Conservation (phyloP, 2,113 vertebrate species). For the Cyanoderma ruficeps region DNA sequence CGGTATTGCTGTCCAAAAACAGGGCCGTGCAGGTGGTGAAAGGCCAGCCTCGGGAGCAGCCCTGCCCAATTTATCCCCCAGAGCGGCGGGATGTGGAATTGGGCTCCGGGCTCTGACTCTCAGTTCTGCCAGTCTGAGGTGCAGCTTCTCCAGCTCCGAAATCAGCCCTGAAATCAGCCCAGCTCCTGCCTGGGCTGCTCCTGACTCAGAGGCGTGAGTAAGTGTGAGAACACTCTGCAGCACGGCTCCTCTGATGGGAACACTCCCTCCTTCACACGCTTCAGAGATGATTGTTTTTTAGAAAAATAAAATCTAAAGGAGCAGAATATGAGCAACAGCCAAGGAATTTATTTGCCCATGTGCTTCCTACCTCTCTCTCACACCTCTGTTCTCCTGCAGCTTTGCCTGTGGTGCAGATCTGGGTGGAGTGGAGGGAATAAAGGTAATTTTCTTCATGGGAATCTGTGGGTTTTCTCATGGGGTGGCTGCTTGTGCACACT, state of each 20-base stretch:
- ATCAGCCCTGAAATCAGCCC: neutral
- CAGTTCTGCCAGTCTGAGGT: neutral
- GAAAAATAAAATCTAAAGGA: neutral
- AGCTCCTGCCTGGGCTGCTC: neutral
- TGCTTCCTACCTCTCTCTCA: neutral
- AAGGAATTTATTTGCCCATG: neutral
- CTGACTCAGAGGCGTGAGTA: constrained; percentile 12
- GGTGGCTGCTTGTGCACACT: neutral
- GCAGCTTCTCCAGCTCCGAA: neutral
- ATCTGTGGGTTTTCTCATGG: neutral
- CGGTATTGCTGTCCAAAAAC: neutral
- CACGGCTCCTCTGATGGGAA: neutral
- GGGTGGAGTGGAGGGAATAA: neutral
- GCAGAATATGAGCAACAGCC: neutral
- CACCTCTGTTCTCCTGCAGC: neutral
- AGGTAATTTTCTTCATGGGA: neutral
- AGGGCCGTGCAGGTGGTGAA: too few species aligned
- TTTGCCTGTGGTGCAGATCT: neutral
- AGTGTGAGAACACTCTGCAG: neutral
- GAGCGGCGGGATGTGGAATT: rapidly evolving
- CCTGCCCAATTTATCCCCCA: neutral
- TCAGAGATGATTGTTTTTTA: neutral
- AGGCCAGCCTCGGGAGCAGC: neutral
- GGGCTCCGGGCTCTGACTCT: neutral
- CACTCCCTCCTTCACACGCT: neutral